Conservation (phyloP, 2,888 invertebrate genomes). For the Aromia moschata region DNA sequence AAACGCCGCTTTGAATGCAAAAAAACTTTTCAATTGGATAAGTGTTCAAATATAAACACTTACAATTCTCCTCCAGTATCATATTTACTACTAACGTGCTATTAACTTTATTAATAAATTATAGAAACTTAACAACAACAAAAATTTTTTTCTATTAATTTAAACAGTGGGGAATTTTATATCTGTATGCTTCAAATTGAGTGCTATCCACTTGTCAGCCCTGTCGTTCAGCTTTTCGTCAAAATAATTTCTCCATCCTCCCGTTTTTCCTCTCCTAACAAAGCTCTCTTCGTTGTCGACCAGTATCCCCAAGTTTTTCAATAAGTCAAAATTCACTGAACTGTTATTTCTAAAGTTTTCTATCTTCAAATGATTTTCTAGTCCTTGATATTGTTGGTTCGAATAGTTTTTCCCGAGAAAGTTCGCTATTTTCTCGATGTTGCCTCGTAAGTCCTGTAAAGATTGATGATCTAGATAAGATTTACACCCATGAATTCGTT, state of each 20-base stretch:
- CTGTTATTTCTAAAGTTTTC: slow-evolving; percentile 84
- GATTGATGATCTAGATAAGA: not conserved
- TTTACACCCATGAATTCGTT: not conserved
- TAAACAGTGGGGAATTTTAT: slow-evolving; percentile 67
- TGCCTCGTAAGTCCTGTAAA: slow-evolving; percentile 69
- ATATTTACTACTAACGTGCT: too few species aligned
- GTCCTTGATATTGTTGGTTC: slow-evolving; percentile 67
- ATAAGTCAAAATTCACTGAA: slow-evolving; percentile 76
- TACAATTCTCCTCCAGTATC: too few species aligned
- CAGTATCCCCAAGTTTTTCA: slow-evolving; percentile 71
- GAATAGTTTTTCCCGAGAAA: slow-evolving; percentile 71
- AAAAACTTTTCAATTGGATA: too few species aligned
- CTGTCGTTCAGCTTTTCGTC: slow-evolving; percentile 71
- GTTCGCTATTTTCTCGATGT: slow-evolving; percentile 68
- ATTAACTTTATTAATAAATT: too few species aligned
- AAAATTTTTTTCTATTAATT: too few species aligned
- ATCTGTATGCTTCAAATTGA: slow-evolving; percentile 70
- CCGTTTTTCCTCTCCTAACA: slow-evolving; percentile 73
- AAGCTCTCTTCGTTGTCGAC: slow-evolving; percentile 70
- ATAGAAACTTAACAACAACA: too few species aligned
- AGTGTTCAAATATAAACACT: too few species aligned
- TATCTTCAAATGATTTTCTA: slow-evolving; percentile 80
- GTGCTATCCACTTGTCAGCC: slow-evolving; percentile 76
- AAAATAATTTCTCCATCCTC: slow-evolving; percentile 79
- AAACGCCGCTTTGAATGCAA: too few species aligned